Evolutionary conservation across 2,113 vertebrate genomes (phyloP).

Genomic region (Ctenodactylus gundi): DNA sequence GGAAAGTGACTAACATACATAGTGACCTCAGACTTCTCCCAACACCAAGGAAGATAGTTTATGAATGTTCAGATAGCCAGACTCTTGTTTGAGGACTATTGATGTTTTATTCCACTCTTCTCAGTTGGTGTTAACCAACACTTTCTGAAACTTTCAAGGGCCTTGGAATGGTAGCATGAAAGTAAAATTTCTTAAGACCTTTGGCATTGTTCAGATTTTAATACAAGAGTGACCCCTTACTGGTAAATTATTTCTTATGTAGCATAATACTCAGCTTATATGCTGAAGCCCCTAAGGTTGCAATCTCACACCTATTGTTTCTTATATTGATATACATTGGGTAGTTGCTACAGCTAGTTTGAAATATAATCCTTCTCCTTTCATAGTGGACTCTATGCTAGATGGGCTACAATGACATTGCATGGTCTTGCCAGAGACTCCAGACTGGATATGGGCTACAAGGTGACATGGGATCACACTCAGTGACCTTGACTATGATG

Average conservation of each 20-base stretch:
- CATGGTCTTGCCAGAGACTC: not conserved
- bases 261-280: not conserved
- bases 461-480: not conserved
- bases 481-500: not conserved
- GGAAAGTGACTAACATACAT: not conserved
- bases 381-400: accelerated
- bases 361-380: not conserved
- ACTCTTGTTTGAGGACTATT: not conserved
- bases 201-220: not conserved
- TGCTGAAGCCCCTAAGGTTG: not conserved
- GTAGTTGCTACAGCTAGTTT: not conserved
- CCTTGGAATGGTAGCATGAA: not conserved
- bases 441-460: not conserved
- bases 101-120: not conserved
- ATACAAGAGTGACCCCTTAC: not conserved
- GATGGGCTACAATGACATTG: too few relatives aligned
- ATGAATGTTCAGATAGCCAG: not conserved
- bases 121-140: not conserved
- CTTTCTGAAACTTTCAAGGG: not conserved
- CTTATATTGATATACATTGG: not conserved
- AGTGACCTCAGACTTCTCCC: not conserved
- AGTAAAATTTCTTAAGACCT: not conserved
- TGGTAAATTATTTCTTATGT: not conserved
- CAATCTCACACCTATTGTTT: not conserved
- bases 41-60: not conserved